These are phyloP conservation scores for Ephydatia muelleri DNA, from an alignment of 37 sponge, comb jelly and placozoan species.

Conservation along the genomic window DNA sequence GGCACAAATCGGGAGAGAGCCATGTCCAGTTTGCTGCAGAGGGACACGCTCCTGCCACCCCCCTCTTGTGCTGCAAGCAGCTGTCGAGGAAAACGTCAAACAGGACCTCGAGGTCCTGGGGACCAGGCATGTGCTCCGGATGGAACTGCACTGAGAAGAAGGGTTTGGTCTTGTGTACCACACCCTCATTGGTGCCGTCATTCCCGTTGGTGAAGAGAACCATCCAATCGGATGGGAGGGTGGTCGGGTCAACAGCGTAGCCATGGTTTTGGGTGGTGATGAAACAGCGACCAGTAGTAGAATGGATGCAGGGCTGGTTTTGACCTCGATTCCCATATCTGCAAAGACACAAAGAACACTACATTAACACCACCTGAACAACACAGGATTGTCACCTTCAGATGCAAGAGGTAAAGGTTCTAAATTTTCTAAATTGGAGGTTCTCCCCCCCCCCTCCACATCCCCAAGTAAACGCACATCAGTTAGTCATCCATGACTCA, in stretches of 20 bases:
- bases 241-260: slow-evolving; percentile 77
- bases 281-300: slow-evolving; percentile 77
- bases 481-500: slow-evolving; percentile 52
- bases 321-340: slow-evolving; percentile 98
- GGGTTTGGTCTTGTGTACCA: slow-evolving; percentile 80
- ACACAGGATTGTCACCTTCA: too few relatives aligned
- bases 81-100: slow-evolving; percentile 89
- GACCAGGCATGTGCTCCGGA: slow-evolving; percentile 96
- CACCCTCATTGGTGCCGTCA: slow-evolving; percentile 93
- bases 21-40: neutral
- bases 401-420: too few relatives aligned
- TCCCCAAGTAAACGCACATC: neutral
- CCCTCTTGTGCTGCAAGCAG: slow-evolving; percentile 63
- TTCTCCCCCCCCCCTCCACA: slow-evolving; percentile 13
- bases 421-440: too few relatives aligned
- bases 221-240: slow-evolving; percentile 77
- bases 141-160: slow-evolving; percentile 96
- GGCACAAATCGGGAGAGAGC: neutral
- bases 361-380: too few relatives aligned
- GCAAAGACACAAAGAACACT: neutral
- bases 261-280: slow-evolving; percentile 99
- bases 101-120: slow-evolving; percentile 82
- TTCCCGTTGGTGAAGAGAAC: slow-evolving; percentile 92
- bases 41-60: neutral
- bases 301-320: slow-evolving; percentile 95